Percentiles rank a stretch among this genome's conserved stretches.
Evolutionary conservation across 2,797 vertebrate species (phyloP).

Genomic region (Yasuhikotakia modesta): DNA sequence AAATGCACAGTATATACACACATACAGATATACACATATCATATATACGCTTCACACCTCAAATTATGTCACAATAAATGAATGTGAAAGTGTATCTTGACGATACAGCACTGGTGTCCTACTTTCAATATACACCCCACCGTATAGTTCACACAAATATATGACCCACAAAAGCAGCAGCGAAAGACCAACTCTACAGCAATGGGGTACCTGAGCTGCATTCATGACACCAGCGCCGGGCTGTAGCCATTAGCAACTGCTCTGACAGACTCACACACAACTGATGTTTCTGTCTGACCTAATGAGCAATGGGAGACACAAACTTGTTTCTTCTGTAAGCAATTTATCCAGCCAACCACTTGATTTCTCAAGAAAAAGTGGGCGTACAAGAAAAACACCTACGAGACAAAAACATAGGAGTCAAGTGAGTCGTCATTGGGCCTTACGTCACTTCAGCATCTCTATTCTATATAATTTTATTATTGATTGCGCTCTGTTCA

Average conservation of each 20-base stretch:
- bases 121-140: slow-evolving; percentile 26
- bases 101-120: slow-evolving; percentile 10
- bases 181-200: neutral
- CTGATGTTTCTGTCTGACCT: slow-evolving; percentile 45
- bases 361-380: slow-evolving; percentile 18
- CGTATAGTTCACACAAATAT: slow-evolving; percentile 35
- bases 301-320: slow-evolving; percentile 41
- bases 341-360: slow-evolving; percentile 29
- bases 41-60: neutral
- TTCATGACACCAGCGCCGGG: neutral
- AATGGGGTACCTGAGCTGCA: neutral
- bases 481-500: neutral
- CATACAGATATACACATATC: neutral
- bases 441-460: neutral
- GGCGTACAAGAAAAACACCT: neutral
- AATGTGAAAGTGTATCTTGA: slow-evolving; percentile 16
- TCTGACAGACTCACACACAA: slow-evolving; percentile 26
- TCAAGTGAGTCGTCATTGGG: slow-evolving; percentile 40
- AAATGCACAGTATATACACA: no score
- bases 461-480: neutral
- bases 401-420: slow-evolving; percentile 62
- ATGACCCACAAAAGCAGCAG: neutral
- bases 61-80: slow-evolving; percentile 5
- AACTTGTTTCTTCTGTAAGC: slow-evolving; percentile 25
- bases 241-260: slow-evolving; percentile 13